phyloP scores from a whole-genome alignment of 2,113 vertebrate species.

The Sceloporus tristichus region DNA sequence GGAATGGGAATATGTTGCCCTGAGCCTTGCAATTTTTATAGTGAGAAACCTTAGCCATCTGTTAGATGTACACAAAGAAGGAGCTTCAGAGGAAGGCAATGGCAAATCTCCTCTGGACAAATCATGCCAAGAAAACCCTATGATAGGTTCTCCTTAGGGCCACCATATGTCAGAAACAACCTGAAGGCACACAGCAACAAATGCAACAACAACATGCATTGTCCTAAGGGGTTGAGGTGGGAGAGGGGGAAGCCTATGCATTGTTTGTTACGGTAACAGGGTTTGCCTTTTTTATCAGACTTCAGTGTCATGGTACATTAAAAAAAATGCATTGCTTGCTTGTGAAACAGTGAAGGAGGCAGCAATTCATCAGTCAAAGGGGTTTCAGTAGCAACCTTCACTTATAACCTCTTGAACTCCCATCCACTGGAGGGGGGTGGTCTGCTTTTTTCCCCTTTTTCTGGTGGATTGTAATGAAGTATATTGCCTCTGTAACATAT shows the following conservation, averaged over 20 bases:
- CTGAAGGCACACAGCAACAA: too few relatives aligned
- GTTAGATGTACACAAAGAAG: too few relatives aligned
- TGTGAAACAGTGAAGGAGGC: slow-evolving; percentile 15
- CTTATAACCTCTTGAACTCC: slow-evolving; percentile 33
- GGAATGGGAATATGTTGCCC: too few relatives aligned
- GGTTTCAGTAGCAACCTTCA: slow-evolving; percentile 18
- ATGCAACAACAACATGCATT: too few relatives aligned
- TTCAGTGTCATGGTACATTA: background rate
- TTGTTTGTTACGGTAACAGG: background rate
- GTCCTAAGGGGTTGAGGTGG: too few relatives aligned
- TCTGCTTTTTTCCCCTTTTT: slow-evolving; percentile 32
- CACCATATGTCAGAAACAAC: too few relatives aligned
- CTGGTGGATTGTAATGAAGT: slow-evolving; percentile 37
- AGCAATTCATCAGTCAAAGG: slow-evolving; percentile 7
- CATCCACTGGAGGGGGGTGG: background rate
- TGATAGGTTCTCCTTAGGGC: too few relatives aligned
- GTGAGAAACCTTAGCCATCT: background rate
- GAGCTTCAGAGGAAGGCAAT: too few relatives aligned
- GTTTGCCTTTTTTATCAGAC: background rate
- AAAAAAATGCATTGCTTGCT: background rate
- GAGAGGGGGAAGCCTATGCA: background rate
- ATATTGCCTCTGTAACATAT: slow-evolving; percentile 21
- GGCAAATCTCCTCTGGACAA: too few relatives aligned
- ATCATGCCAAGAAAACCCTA: too few relatives aligned
- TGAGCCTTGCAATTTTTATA: background rate